phyloP scores from a whole-genome alignment of 2,888 invertebrate species.

The Apodemia hepburni region DNA sequence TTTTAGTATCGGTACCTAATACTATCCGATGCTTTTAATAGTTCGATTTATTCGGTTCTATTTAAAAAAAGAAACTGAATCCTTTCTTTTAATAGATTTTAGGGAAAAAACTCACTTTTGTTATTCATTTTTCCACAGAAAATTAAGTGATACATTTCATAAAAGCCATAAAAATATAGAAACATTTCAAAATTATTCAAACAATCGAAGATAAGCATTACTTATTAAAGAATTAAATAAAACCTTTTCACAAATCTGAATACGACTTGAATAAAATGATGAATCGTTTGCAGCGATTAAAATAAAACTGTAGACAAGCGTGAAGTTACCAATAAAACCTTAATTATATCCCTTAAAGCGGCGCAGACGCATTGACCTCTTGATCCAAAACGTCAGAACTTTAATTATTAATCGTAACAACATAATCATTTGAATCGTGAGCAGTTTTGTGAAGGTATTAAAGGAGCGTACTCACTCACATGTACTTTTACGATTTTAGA shows the following conservation, averaged over 20 bases:
- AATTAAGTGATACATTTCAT: too few species aligned
- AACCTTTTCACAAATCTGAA: conserved; percentile 15
- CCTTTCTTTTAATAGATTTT: too few species aligned
- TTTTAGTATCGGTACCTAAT: too few species aligned
- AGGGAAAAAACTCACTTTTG: too few species aligned
- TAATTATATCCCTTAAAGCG: conserved; percentile 30
- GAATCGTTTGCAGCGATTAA: conserved; percentile 15
- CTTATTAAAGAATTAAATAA: conserved; percentile 15
- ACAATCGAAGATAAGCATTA: neutral
- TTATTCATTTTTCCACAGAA: too few species aligned
- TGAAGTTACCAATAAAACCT: conserved; percentile 27
- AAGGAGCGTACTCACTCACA: neutral
- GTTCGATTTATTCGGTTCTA: too few species aligned
- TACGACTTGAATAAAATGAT: conserved; percentile 7
- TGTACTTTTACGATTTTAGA: neutral
- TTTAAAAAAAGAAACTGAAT: too few species aligned
- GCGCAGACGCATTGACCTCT: conserved; percentile 41
- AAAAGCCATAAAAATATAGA: too few species aligned
- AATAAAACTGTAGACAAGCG: conserved; percentile 23
- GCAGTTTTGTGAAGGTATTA: conserved; percentile 35
- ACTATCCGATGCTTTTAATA: too few species aligned
- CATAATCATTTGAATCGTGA: conserved; percentile 72
- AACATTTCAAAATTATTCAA: too few species aligned
- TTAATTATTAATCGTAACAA: conserved; percentile 73
- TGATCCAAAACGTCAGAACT: conserved; percentile 64